Evolutionary conservation across 2,888 invertebrate genomes (phyloP).

Genomic region (Melieria crassipennis): DNA sequence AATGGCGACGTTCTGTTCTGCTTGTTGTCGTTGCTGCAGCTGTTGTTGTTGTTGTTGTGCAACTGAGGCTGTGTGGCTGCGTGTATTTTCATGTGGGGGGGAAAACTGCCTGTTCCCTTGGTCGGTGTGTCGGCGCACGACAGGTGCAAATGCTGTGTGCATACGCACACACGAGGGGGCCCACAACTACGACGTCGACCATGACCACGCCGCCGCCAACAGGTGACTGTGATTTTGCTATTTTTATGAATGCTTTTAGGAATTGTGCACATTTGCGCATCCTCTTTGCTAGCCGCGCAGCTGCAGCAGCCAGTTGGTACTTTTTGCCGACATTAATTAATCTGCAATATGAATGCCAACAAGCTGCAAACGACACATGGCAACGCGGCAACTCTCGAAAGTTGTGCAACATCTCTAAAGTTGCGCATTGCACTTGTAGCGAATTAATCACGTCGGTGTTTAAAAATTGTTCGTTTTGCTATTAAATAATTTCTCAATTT

Average conservation of each 20-base stretch:
- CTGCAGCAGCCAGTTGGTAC: constrained; percentile 46
- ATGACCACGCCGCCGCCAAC: no score
- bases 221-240: neutral
- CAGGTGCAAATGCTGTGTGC: constrained; percentile 30
- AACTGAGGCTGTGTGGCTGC: neutral
- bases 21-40: neutral
- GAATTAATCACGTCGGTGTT: no score
- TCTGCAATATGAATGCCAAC: no score
- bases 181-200: neutral
- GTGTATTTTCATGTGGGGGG: constrained; percentile 22
- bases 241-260: constrained; percentile 5
- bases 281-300: constrained; percentile 51
- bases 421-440: no score
- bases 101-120: constrained; percentile 22
- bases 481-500: no score
- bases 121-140: neutral
- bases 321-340: neutral
- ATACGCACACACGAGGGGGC: neutral
- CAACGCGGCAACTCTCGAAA: no score
- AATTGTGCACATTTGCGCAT: neutral
- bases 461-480: no score
- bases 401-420: no score
- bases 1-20: neutral
- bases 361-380: no score
- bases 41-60: constrained; percentile 25